These are phyloP conservation scores for Latrodectus geometricus DNA, from an alignment of 1,140 invertebrate genomes.

Conservation along the genomic window DNA sequence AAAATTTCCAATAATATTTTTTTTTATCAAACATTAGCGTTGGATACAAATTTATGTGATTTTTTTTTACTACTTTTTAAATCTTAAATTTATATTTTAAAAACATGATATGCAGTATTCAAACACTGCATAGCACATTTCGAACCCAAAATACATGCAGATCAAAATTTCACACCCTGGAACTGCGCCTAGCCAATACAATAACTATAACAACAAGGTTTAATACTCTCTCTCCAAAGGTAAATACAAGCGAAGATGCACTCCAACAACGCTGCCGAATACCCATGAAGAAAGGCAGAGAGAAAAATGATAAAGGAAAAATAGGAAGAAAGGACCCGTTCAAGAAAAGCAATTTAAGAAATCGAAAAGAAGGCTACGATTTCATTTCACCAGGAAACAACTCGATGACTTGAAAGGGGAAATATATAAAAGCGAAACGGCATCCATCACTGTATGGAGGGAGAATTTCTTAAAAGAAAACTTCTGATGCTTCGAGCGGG, in stretches of 20 bases:
- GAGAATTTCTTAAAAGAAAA: background rate
- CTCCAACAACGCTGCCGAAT: background rate
- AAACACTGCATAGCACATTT: no score
- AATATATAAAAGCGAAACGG: background rate
- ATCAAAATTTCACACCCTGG: no score
- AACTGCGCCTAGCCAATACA: background rate
- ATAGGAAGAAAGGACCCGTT: background rate
- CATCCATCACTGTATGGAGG: background rate
- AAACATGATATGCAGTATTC: no score
- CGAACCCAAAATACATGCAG: no score
- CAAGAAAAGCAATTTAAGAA: background rate
- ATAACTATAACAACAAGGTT: background rate
- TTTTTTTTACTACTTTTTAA: no score
- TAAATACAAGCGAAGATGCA: background rate
- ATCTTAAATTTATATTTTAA: no score
- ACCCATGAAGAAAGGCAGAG: background rate
- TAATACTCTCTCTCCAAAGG: background rate
- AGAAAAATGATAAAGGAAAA: background rate
- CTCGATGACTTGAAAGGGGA: background rate
- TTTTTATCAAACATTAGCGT: no score
- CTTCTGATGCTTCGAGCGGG: background rate
- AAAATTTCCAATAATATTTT: no score
- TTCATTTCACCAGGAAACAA: background rate
- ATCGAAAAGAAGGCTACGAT: background rate
- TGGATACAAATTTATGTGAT: no score